Conservation (phyloP, 1,140 invertebrate genomes). For the Sitophilus oryzae region DNA sequence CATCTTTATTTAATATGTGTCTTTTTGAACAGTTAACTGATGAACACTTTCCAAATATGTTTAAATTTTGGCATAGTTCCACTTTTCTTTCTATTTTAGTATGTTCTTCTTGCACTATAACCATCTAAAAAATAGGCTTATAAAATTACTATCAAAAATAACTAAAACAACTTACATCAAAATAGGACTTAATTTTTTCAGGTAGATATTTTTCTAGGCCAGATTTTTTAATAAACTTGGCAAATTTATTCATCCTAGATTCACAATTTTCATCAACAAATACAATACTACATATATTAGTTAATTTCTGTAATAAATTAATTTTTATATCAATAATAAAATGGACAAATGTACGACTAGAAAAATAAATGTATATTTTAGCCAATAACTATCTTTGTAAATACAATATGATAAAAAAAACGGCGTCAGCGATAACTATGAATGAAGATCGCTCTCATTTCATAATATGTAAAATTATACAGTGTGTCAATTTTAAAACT, state of each 20-base stretch:
- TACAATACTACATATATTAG: slow-evolving; percentile 24
- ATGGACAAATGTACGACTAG: not conserved
- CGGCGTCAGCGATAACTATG: too few relatives aligned
- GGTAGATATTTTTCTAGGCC: slow-evolving; percentile 24
- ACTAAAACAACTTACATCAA: slow-evolving; percentile 23
- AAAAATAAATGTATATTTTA: not conserved
- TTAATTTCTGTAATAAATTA: slow-evolving; percentile 24
- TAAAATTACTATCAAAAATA: slow-evolving; percentile 5
- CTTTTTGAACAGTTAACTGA: slow-evolving; percentile 24
- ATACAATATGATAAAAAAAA: too few relatives aligned
- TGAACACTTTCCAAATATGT: slow-evolving; percentile 33
- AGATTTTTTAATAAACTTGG: slow-evolving; percentile 24
- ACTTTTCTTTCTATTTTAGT: slow-evolving; percentile 24
- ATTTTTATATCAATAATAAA: slow-evolving; percentile 13
- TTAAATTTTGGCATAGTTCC: slow-evolving; percentile 29
- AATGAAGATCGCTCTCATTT: too few relatives aligned
- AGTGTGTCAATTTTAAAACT: too few relatives aligned
- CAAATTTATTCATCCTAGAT: slow-evolving; percentile 26
- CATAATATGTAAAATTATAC: too few relatives aligned
- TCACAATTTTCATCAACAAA: slow-evolving; percentile 35
- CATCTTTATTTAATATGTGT: slow-evolving; percentile 26
- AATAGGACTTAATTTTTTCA: slow-evolving; percentile 18
- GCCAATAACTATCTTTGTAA: not conserved
- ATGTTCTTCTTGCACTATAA: slow-evolving; percentile 23
- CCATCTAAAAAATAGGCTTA: slow-evolving; percentile 18